Evolutionary conservation across 2,113 vertebrate genomes (phyloP), one percentile per base, ranked within the genome.

Genomic region (Apeltes quadracus): DNA sequence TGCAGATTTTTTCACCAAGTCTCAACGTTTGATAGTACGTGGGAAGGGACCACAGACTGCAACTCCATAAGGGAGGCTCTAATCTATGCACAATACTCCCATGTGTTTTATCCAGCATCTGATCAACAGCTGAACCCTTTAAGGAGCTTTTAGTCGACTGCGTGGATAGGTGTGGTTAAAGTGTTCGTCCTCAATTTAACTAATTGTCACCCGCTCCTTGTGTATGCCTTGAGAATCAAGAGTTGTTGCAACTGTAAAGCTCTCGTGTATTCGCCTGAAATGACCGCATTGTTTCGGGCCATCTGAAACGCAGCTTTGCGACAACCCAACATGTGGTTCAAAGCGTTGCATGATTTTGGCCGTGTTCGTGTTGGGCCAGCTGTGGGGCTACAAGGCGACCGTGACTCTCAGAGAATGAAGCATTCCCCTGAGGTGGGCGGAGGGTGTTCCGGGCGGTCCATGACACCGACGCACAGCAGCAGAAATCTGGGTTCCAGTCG

Each of bases 321-420:
- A 56, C 32, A 74, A 59, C 56, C 69, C 66, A 48, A 69, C 84
- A 90, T 88, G 79, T 61, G 75, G 84, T 84, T 77, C 77, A 64
- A 67, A 61, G 79, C 84, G 81, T 78, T 86, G 76, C 77, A 88
- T 66, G 75, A n/a, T 87, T 57, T 59, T 58, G 72, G 81, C 69
- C 53, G 70, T 81, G 76, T 76, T 76, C 53, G 70, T 81, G 76
- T 76, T 76, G 73, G 39, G 63, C 56, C 80, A 51, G 68, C 51
- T 69, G 27, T 71, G 67, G 18, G 36, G 56, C 73, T 78, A 39
- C 2, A 66, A 23, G 38, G 61, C 43, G 25, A 73, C 72, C 50
- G 64, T 38, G 15, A 55, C 53, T n/a, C n/a, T n/a, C n/a, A 39
- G 34, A 67, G 63, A 64, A 64, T 38, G 18, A 20, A 62, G 68